Percentiles rank a stretch among this genome's conserved stretches.
Conservation (phyloP, 1,140 invertebrate species). For the Drosophila sechellia region DNA sequence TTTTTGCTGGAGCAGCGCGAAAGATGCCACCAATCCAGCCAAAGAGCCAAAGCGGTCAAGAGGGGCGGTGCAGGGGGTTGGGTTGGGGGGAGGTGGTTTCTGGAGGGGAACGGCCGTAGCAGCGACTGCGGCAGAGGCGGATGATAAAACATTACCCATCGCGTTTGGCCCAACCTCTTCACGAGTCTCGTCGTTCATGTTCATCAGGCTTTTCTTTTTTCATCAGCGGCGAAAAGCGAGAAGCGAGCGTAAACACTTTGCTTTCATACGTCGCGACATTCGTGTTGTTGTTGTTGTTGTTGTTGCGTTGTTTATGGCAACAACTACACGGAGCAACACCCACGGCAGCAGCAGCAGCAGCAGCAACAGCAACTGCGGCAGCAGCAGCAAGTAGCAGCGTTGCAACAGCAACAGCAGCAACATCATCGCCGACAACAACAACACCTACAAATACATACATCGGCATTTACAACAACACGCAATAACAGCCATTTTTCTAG, state of each 20-base stretch:
- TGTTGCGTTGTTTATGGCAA: conserved; percentile 77
- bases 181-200: conserved; percentile 70
- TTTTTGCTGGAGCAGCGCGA: conserved; percentile 46
- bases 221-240: conserved; percentile 57
- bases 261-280: conserved; percentile 51
- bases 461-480: conserved; percentile 83
- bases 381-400: conserved; percentile 51
- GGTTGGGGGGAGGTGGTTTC: background rate
- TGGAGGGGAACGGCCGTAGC: background rate
- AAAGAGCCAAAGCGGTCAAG: conserved; percentile 58
- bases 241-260: conserved; percentile 59
- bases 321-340: conserved; percentile 71
- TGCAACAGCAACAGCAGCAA: conserved; percentile 58
- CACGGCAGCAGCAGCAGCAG: conserved; percentile 44
- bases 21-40: conserved; percentile 76
- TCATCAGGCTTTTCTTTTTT: conserved; percentile 81
- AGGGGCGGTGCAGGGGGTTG: background rate
- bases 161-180: conserved; percentile 69
- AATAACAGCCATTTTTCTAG: conserved; percentile 85
- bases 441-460: conserved; percentile 80
- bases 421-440: conserved; percentile 41
- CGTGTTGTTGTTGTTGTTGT: conserved; percentile 61
- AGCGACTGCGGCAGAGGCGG: conserved; percentile 13
- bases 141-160: conserved; percentile 50
- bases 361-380: conserved; percentile 22